Evolutionary conservation across 2,888 invertebrate genomes (phyloP), one percentile per base, ranked within the genome.

Genomic region (Acanthosepion esculentum): DNA sequence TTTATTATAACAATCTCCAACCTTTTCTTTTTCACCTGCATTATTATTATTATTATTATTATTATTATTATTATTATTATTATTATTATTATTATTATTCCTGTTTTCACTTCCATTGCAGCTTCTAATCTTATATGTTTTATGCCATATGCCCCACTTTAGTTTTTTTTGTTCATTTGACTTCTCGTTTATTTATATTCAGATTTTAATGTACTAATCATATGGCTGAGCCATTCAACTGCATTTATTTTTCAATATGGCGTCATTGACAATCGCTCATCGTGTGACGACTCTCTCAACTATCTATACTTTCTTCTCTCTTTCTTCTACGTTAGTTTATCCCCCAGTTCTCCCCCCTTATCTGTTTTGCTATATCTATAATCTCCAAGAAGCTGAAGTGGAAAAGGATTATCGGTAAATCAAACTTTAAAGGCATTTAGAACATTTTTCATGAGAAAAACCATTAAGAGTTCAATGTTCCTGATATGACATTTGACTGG

Each of bases 161-260:
- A 23, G 23, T 26, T 64, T 29, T 64, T 33, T 12, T 78, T 78
- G 4, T 78, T 78, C 15, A 78, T 78, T 33, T n/a, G n/a, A n/a
- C 23, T n/a, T 33, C 18, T n/a, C 78, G n/a, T 78, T 78, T 78
- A 78, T 78, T 78, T 78, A 78, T 33, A 78, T 78, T n/a, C 78
- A 3, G 78, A n/a, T 78, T 78, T 78, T 78, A 78, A 78, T 78
- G 78, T 78, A 78, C 78, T 78, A 78, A 78, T 78, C n/a, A n/a
- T 78, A 78, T n/a, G 78, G n/a, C n/a, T 78, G 78, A 15, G n/a
- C 78, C n/a, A n/a, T 78, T 78, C 78, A 78, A 78, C 78, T 78
- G 78, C 78, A 78, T 78, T 78, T 78, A 78, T 78, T 78, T 78
- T 78, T n/a, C 78, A 78, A 78, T 78, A 78, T 78, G 78, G 78